A percentile compares a stretch with the other conserved stretches of the same genome.
Evolutionary conservation across 2,888 invertebrate species (phyloP).

Genomic region (Ligdia adustata): DNA sequence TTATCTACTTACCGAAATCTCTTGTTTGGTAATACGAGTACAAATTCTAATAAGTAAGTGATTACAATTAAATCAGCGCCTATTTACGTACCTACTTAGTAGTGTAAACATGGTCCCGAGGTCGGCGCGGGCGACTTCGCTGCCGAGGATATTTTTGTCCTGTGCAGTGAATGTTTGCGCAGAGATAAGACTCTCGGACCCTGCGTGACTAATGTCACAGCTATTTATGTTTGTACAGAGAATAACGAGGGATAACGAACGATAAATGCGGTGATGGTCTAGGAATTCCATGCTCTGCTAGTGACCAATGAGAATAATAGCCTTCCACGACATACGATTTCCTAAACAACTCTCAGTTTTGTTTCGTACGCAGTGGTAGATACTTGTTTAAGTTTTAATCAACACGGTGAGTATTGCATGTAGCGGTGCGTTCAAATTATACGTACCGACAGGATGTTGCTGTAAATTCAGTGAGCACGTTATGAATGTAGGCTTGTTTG

Average conservation of each 20-base stretch:
- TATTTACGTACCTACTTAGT: not conserved
- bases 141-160: constrained; percentile 47
- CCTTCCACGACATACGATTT: constrained; percentile 8
- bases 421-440: constrained; percentile 21
- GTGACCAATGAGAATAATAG: constrained; percentile 53
- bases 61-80: constrained; percentile 3
- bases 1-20: too few species aligned
- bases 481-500: constrained; percentile 20
- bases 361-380: constrained; percentile 41
- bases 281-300: constrained; percentile 63
- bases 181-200: constrained; percentile 56
- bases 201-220: constrained; percentile 66
- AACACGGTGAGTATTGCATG: constrained; percentile 28
- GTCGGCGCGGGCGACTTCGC: too few species aligned
- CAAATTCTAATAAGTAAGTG: too few species aligned
- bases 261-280: constrained; percentile 61
- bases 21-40: too few species aligned
- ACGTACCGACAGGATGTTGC: constrained; percentile 20
- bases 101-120: constrained; percentile 18
- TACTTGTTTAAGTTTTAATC: constrained; percentile 11
- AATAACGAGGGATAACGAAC: constrained; percentile 63
- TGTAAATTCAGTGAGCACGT: constrained; percentile 25
- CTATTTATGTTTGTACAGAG: constrained; percentile 66
- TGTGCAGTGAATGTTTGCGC: constrained; percentile 48
- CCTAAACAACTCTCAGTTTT: constrained; percentile 49